A percentile compares a stretch with the other conserved stretches of the same genome.
These are phyloP conservation scores for Ciconia maguari DNA, from an alignment of 2,113 vertebrate genomes.

Conservation along the genomic window DNA sequence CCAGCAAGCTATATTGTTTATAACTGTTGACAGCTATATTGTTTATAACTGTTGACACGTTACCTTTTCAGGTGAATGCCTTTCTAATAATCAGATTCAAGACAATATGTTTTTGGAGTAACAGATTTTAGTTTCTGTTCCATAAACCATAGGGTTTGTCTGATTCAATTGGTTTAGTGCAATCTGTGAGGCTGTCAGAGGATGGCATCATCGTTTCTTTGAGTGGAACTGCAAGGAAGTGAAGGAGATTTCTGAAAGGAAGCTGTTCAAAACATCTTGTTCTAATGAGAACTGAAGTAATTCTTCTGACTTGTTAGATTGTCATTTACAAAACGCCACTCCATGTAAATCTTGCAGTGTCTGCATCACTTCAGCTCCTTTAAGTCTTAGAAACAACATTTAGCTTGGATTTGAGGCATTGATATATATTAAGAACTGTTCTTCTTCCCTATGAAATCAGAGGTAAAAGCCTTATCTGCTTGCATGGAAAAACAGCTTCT, in stretches of 20 bases:
- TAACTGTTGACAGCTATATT: not conserved
- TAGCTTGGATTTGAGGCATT: not conserved
- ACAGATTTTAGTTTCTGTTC: not conserved
- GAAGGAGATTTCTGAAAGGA: not conserved
- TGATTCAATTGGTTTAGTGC: not conserved
- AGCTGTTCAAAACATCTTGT: not conserved
- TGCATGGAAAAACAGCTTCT: not conserved
- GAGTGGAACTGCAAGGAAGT: not conserved
- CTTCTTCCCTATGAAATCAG: not conserved
- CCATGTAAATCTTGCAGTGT: not conserved
- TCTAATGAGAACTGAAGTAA: not conserved
- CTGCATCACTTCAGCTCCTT: not conserved
- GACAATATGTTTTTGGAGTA: not conserved
- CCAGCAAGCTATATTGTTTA: not conserved
- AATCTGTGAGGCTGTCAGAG: not conserved
- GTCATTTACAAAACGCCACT: not conserved
- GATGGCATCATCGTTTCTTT: not conserved
- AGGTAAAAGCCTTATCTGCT: not conserved
- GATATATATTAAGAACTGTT: not conserved
- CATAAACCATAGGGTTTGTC: not conserved
- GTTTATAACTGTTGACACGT: not conserved
- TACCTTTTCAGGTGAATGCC: not conserved
- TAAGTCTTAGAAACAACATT: not conserved
- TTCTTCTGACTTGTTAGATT: not conserved
- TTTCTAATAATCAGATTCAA: not conserved